phyloP scores from a whole-genome alignment of 1,140 invertebrate species.

The Streblospio benedicti region DNA sequence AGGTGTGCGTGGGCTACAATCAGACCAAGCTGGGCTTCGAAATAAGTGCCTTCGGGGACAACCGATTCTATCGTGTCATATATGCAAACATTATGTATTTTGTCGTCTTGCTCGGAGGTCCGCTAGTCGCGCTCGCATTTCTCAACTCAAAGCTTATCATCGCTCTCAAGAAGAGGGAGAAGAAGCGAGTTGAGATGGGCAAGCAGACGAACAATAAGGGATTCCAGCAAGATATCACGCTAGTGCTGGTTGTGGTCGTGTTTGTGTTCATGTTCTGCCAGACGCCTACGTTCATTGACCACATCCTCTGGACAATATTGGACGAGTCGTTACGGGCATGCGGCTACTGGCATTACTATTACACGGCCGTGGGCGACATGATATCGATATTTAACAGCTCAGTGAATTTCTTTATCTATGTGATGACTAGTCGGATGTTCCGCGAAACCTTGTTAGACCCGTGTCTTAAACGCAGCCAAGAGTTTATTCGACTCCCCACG shows the following conservation, averaged over 20 bases:
- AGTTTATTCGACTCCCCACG: too few species aligned
- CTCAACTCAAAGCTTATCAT: constrained; percentile 17
- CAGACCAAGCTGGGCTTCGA: constrained; percentile 1
- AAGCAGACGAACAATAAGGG: constrained; percentile 7
- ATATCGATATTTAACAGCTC: constrained; percentile 16
- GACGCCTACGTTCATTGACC: constrained; percentile 16
- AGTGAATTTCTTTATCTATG: constrained; percentile 17
- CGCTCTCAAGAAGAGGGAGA: constrained; percentile 8
- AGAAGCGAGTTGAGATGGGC: constrained; percentile 12
- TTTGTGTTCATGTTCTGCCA: constrained; percentile 18
- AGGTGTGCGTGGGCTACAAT: constrained; percentile 5
- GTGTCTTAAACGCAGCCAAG: too few species aligned
- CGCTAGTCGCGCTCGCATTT: constrained; percentile 8
- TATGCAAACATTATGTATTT: constrained; percentile 15
- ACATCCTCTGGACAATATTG: constrained; percentile 17
- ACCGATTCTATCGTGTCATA: constrained; percentile 10
- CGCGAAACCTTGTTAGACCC: constrained; percentile 5
- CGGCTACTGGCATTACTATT: constrained; percentile 18
- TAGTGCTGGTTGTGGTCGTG: constrained; percentile 17
- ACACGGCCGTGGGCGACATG: constrained; percentile 16
- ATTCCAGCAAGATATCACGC: constrained; percentile 17
- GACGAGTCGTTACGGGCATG: constrained; percentile 1
- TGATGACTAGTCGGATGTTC: constrained; percentile 16
- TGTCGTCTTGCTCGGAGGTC: constrained; percentile 16
- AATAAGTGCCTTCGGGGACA: constrained; percentile 11